Evolutionary conservation across 2,797 vertebrate species (phyloP), one percentile per base, ranked within the genome.

Genomic region (Catostomus latipinnis): DNA sequence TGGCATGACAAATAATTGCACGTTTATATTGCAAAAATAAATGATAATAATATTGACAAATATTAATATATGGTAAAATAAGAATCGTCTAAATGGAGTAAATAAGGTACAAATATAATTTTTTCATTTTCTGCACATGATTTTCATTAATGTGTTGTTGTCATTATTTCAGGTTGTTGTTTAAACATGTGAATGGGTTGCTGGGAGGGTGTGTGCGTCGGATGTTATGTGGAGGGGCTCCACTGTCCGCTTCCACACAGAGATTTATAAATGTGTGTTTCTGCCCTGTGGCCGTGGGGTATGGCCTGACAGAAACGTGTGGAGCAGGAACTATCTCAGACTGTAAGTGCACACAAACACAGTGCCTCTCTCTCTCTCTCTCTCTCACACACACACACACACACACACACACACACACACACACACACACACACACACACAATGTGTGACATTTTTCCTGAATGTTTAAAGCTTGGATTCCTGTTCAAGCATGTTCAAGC

Each of bases 201-300:
- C 88, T 96, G 68, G 95, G 96, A 54, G 96, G 96, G 0, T 93
- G 93, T 4, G 77, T 96, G 22, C 94, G 95, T 0, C 94, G 94
- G 93, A 96, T 96, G 95, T 90, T 96, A 49, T 94, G 93, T 6
- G 96, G 96, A 6, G 95, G 95, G 18, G 95, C 96, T 0, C 96
- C 95, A 0, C 91, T 96, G 43, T 96, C 95, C 0, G 88, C 95
- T 10, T 94, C 95, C 0, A 96, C 95, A 43, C 95, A 96, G 14
- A 87, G 94, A 14, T 96, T 96, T 85, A 96, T 96, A 93, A 96
- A 96, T 79, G 92, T 96, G 85, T 96, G 96, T 79, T 96, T 96
- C 86, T 95, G 95, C 56, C 95, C 96, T 1, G 88, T 96, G 46
- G 93, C 92, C 10, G 94, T 96, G 69, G 96, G 96, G 56, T 96